phyloP scores from a whole-genome alignment of 1,140 invertebrate species.

The Ectropis grisescens region DNA sequence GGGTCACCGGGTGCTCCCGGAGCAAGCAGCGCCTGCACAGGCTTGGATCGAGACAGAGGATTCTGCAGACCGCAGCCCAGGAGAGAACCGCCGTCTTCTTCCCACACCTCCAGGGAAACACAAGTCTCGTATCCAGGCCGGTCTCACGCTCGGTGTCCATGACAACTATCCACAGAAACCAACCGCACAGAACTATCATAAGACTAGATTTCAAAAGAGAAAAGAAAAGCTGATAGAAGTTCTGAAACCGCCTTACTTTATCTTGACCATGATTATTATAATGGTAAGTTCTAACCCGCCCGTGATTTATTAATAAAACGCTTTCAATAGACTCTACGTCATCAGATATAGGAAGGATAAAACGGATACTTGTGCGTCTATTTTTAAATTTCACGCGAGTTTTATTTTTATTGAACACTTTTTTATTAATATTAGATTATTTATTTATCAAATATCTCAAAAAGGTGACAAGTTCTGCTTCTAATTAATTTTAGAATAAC shows the following conservation, averaged over 20 bases:
- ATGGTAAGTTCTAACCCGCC: constrained; percentile 49
- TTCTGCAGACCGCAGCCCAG: constrained; percentile 27
- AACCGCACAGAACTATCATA: constrained; percentile 13
- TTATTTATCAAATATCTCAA: too few species aligned
- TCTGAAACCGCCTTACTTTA: constrained; percentile 47
- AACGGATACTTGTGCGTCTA: too few species aligned
- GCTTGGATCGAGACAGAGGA: constrained; percentile 46
- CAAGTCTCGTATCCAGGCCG: constrained; percentile 31
- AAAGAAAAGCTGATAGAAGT: constrained; percentile 35
- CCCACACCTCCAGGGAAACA: constrained; percentile 10
- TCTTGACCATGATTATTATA: constrained; percentile 39
- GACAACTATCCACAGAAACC: constrained; percentile 9
- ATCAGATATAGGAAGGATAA: too few species aligned
- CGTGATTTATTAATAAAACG: too few species aligned
- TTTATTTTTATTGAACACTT: too few species aligned
- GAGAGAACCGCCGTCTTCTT: constrained; percentile 37
- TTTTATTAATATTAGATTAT: too few species aligned
- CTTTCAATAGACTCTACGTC: too few species aligned
- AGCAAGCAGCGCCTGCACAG: constrained; percentile 17
- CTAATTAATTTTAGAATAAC: too few species aligned
- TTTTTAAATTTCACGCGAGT: too few species aligned
- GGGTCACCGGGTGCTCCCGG: constrained; percentile 31
- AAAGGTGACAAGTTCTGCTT: too few species aligned
- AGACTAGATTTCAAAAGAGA: constrained; percentile 42
- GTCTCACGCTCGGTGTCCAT: constrained; percentile 35